These are phyloP conservation scores for Brachionus angularis DNA, from an alignment of 1,140 invertebrate genomes.

Conservation along the genomic window DNA sequence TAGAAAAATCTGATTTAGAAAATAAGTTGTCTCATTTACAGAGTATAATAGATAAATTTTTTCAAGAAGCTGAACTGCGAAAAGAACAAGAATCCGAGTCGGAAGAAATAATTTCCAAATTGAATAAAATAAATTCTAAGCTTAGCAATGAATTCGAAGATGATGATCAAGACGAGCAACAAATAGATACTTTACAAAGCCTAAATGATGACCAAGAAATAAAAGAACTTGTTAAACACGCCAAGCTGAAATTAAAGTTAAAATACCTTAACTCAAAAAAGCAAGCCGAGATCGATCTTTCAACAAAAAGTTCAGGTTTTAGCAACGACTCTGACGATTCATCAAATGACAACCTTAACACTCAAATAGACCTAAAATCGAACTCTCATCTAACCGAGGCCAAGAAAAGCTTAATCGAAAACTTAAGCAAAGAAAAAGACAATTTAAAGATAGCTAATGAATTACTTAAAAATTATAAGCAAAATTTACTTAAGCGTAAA, in stretches of 20 bases:
- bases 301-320: constrained; percentile 6
- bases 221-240: constrained; percentile 30
- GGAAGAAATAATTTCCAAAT: constrained; percentile 7
- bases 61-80: not conserved
- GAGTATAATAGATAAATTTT: constrained; percentile 23
- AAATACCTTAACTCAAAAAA: constrained; percentile 6
- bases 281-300: not conserved
- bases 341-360: too few species aligned
- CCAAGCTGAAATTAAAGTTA: constrained; percentile 31
- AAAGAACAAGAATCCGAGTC: not conserved
- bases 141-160: constrained; percentile 19
- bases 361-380: too few species aligned
- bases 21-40: not conserved
- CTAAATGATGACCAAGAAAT: constrained; percentile 23
- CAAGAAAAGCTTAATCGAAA: not conserved
- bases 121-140: constrained; percentile 20
- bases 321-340: too few species aligned
- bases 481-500: not conserved
- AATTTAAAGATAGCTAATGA: constrained; percentile 1
- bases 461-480: constrained; percentile 7
- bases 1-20: constrained; percentile 10
- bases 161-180: too few species aligned
- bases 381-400: constrained; percentile 2
- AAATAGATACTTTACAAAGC: too few species aligned
- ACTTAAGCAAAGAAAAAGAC: constrained; percentile 34